Evolutionary conservation across 37 sponge, comb jelly and placozoan genomes (phyloP), one percentile per base, ranked within the genome.

Genomic region (Cliona cf. orientalis): DNA sequence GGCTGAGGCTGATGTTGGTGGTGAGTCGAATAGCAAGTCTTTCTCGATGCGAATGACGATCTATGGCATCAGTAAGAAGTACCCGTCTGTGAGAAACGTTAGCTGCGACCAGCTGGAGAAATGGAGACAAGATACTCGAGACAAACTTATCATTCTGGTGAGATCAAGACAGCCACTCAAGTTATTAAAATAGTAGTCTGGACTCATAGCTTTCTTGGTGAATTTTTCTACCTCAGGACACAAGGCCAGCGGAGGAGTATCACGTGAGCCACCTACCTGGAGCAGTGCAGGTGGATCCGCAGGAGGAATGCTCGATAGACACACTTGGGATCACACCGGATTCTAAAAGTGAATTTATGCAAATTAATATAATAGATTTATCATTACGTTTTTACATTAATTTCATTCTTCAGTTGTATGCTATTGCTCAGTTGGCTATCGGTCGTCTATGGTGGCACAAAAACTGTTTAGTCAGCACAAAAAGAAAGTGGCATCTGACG

Each of bases 361-460:
- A n/a, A n/a, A n/a, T n/a, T n/a, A n/a, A n/a, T n/a, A n/a, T n/a
- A n/a, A n/a, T n/a, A n/a, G n/a, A n/a, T n/a, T n/a, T n/a, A n/a
- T n/a, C n/a, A n/a, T n/a, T n/a, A n/a, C n/a, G n/a, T n/a, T n/a
- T n/a, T n/a, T n/a, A n/a, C n/a, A n/a, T n/a, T n/a, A n/a, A n/a
- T n/a, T n/a, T n/a, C n/a, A n/a, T n/a, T n/a, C n/a, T n/a, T n/a
- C 76, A 89, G 90, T 94, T 71, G 88, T 94, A n/a, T 89, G 89
- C 72, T 94, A 94, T 65, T 94, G 95, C 58, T 91, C 95, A 1
- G 86, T 94, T 3, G 95, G 95, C 5, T 94, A 94, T 62, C 82
- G 95, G 4, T 94, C 95, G 11, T 92, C 93, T 2, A 32, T 44
- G 7, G 66, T 88, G 38, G 89, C 80, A 22, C 32, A 81, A 53